These are phyloP conservation scores for Epinotia brunnichana DNA, from an alignment of 2,888 invertebrate genomes.

Conservation along the genomic window DNA sequence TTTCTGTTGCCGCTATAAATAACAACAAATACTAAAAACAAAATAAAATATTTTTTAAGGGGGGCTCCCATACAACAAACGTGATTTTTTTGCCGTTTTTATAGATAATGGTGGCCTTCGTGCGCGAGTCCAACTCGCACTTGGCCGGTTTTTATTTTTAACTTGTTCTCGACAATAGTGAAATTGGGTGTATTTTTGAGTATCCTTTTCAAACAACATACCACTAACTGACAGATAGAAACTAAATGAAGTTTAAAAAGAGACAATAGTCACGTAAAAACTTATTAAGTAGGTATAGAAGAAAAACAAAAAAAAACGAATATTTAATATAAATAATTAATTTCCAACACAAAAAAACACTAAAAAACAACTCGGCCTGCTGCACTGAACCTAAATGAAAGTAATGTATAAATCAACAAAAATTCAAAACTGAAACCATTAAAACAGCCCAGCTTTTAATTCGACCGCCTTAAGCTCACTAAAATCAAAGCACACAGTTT, in stretches of 20 bases:
- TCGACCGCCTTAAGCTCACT: constrained; percentile 15
- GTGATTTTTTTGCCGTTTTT: too few relatives aligned
- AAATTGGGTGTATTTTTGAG: background rate
- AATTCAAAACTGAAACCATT: background rate
- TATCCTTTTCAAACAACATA: background rate
- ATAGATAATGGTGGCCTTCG: too few relatives aligned
- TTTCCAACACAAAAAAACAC: background rate
- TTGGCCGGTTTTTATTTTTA: too few relatives aligned
- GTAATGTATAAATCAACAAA: background rate
- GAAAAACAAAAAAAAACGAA: too few relatives aligned
- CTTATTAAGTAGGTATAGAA: too few relatives aligned
- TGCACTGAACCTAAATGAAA: background rate
- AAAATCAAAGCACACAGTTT: constrained; percentile 31
- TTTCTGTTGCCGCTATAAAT: too few relatives aligned
- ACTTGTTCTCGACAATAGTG: background rate
- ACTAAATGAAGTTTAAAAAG: background rate
- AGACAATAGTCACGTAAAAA: too few relatives aligned
- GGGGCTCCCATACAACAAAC: too few relatives aligned
- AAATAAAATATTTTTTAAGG: too few relatives aligned
- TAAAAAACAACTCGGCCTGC: background rate
- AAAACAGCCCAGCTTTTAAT: constrained; percentile 22
- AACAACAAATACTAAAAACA: too few relatives aligned
- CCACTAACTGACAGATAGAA: background rate
- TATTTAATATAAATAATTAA: too few relatives aligned
- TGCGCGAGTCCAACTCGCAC: too few relatives aligned